These are phyloP conservation scores for Danio jaintianensis DNA, from an alignment of 2,797 vertebrate genomes.

Conservation along the genomic window DNA sequence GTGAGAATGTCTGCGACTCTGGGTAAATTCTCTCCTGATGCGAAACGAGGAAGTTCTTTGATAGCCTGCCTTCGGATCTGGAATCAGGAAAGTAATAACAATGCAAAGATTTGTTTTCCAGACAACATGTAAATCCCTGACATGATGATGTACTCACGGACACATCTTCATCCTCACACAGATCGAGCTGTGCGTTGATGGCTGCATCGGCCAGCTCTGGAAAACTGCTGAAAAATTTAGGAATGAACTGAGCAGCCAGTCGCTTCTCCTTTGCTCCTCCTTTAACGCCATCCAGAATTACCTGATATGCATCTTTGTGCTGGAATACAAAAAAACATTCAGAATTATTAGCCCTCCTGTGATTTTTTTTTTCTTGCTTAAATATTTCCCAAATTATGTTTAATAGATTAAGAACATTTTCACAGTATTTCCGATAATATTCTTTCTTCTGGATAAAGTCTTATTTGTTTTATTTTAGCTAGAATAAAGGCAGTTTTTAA, in stretches of 20 bases:
- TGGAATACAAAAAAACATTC: constrained; percentile 65
- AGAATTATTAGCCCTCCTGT: too few relatives aligned
- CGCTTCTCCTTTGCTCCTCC: constrained; percentile 96
- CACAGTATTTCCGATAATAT: too few relatives aligned
- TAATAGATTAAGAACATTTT: too few relatives aligned
- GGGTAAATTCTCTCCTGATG: constrained; percentile 95
- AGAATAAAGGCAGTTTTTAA: too few relatives aligned
- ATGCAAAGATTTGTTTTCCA: background rate
- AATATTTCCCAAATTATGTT: too few relatives aligned
- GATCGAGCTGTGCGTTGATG: constrained; percentile 96
- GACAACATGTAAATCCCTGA: background rate
- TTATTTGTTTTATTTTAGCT: too few relatives aligned
- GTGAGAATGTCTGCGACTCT: constrained; percentile 97
- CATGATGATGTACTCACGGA: constrained; percentile 82
- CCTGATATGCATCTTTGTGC: constrained; percentile 98
- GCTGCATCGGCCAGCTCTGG: constrained; percentile 94
- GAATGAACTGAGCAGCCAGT: constrained; percentile 97
- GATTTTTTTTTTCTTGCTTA: too few relatives aligned
- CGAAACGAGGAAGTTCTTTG: constrained; percentile 96
- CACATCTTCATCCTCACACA: constrained; percentile 98
- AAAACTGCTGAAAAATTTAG: constrained; percentile 98
- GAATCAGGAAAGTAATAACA: background rate
- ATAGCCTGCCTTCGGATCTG: constrained; percentile 97
- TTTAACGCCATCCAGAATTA: constrained; percentile 94
- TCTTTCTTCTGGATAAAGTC: too few relatives aligned